These are phyloP conservation scores for Scaptomyza parva DNA, from an alignment of 2,888 invertebrate genomes.

Conservation along the genomic window DNA sequence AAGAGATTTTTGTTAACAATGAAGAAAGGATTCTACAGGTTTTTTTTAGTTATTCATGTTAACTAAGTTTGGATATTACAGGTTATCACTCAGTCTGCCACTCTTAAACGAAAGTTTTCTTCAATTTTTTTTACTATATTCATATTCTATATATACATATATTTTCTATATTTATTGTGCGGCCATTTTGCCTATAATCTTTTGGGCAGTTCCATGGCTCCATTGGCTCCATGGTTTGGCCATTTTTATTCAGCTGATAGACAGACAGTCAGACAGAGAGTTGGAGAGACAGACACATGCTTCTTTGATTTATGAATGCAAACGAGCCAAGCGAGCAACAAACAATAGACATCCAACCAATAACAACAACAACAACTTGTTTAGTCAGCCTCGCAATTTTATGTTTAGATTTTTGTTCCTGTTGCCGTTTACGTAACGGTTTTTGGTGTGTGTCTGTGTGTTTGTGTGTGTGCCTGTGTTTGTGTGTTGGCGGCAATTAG, in stretches of 20 bases:
- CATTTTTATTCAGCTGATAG: conserved; percentile 61
- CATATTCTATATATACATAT: conserved; percentile 21
- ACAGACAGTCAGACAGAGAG: no score
- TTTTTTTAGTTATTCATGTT: background rate
- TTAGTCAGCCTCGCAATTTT: conserved; percentile 38
- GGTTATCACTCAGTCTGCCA: background rate
- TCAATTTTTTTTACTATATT: background rate
- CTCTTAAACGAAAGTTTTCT: background rate
- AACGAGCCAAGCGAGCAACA: conserved; percentile 61
- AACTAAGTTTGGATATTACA: background rate
- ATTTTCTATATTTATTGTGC: conserved; percentile 62
- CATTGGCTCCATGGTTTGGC: conserved; percentile 65
- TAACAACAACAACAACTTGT: conserved; percentile 39
- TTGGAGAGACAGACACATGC: conserved; percentile 79
- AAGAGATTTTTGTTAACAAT: no score
- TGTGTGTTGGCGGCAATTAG: no score
- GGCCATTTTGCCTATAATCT: conserved; percentile 76
- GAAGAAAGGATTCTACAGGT: no score
- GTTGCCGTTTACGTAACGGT: conserved; percentile 41
- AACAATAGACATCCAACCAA: conserved; percentile 17
- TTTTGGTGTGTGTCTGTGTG: conserved; percentile 2
- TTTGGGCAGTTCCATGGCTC: conserved; percentile 57
- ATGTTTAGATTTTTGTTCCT: conserved; percentile 1
- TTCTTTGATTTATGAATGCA: conserved; percentile 79
- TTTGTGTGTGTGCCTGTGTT: background rate